Evolutionary conservation across 2,113 vertebrate species (phyloP).

Genomic region (Promerops cafer): DNA sequence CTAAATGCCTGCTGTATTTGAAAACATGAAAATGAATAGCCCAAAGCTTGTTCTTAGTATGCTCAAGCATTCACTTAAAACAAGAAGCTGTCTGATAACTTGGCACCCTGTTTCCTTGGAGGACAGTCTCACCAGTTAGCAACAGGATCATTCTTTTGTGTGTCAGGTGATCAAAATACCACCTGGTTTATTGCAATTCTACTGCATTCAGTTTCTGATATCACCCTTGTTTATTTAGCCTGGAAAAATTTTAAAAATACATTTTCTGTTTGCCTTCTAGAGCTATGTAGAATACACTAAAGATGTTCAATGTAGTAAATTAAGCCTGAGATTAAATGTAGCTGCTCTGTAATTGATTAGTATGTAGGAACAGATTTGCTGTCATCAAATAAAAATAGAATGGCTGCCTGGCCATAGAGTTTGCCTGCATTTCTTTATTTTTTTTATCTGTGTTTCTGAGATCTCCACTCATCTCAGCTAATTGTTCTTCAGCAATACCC

Average conservation of each 20-base stretch:
- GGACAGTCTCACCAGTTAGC: background rate
- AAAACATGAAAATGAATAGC: background rate
- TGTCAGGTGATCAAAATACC: background rate
- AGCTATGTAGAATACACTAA: background rate
- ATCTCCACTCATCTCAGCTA: background rate
- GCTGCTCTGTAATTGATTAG: constrained; percentile 14
- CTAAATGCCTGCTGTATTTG: background rate
- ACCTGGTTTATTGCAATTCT: background rate
- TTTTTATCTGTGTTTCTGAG: background rate
- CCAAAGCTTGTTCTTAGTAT: background rate
- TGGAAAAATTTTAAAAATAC: background rate
- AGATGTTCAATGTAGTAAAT: background rate
- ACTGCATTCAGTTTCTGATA: background rate
- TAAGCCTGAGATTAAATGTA: constrained; percentile 10
- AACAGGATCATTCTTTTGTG: background rate
- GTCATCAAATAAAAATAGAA: constrained; percentile 22
- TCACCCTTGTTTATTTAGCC: background rate
- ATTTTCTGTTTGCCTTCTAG: background rate
- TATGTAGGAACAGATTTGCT: constrained; percentile 9
- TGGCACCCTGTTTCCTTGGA: background rate
- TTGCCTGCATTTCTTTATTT: background rate
- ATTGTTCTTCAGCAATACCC: background rate
- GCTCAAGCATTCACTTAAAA: background rate
- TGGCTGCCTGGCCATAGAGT: background rate
- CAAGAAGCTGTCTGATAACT: background rate